These are phyloP conservation scores for Eucidaris tribuloides DNA, from an alignment of 35 echinoderm and acorn worm species.

Conservation along the genomic window DNA sequence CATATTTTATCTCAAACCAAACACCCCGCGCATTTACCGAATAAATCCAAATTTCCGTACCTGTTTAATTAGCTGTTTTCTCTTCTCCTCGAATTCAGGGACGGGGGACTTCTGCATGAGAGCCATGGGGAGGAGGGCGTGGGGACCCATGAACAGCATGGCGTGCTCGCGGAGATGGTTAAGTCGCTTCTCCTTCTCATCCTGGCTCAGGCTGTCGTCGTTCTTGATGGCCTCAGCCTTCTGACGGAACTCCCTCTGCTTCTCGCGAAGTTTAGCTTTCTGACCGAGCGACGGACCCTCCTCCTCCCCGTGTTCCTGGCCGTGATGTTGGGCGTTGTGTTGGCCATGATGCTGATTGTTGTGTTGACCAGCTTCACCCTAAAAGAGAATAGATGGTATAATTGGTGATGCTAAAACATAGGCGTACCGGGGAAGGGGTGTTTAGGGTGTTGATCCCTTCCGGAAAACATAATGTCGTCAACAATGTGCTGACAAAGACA, in stretches of 20 bases:
- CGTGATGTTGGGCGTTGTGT: too few relatives aligned
- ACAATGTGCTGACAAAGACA: neutral
- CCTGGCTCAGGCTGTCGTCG: neutral
- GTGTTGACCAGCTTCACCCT: neutral
- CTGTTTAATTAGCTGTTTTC: neutral
- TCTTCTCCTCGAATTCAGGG: neutral
- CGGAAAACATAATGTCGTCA: neutral
- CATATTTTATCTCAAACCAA: too few relatives aligned
- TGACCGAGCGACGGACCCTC: neutral
- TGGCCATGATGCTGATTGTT: too few relatives aligned
- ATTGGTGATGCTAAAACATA: neutral
- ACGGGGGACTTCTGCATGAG: neutral
- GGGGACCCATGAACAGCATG: constrained; percentile 22
- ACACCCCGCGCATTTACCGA: too few relatives aligned
- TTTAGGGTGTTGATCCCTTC: neutral
- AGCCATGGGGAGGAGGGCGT: neutral
- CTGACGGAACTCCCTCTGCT: neutral
- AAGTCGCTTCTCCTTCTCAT: constrained; percentile 1
- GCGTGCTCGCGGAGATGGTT: constrained; percentile 5
- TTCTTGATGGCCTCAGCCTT: neutral
- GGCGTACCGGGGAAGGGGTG: neutral
- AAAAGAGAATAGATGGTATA: neutral
- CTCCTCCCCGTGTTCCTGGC: too few relatives aligned
- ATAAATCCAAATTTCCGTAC: too few relatives aligned
- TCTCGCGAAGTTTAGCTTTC: neutral